Evolutionary conservation across 2,113 vertebrate genomes (phyloP).

Genomic region (Cettia cetti): DNA sequence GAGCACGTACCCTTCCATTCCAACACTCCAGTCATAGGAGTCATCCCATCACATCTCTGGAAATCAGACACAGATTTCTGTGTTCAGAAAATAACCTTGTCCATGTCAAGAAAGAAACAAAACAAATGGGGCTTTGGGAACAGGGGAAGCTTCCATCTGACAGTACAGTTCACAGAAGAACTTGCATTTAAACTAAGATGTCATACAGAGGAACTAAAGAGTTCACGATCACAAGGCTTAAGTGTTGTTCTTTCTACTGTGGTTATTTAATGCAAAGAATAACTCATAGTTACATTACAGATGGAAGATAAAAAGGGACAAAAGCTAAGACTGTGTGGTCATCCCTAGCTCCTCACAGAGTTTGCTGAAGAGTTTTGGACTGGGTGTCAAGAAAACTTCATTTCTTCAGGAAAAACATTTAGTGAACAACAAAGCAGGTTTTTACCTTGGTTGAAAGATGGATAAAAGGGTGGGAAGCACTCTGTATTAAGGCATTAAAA

Average conservation of each 20-base stretch:
- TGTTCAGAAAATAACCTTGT: neutral
- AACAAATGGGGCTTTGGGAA: neutral
- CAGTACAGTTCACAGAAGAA: neutral
- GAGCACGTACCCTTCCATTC: neutral
- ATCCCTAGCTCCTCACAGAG: neutral
- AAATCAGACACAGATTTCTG: neutral
- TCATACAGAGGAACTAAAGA: neutral
- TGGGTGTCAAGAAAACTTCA: neutral
- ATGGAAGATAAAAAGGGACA: neutral
- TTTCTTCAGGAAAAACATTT: neutral
- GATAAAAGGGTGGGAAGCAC: neutral
- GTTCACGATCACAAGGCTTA: neutral
- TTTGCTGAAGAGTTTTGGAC: neutral
- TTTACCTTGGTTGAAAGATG: neutral
- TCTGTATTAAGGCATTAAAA: neutral
- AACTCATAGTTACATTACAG: neutral
- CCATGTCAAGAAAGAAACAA: neutral
- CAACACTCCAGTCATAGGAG: neutral
- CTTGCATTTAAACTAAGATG: neutral
- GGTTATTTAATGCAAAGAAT: neutral
- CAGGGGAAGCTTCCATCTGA: neutral
- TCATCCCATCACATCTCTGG: neutral
- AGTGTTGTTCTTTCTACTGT: neutral
- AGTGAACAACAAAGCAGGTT: neutral
- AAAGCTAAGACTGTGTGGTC: neutral